Conservation (phyloP, 1,140 invertebrate genomes). For the Aphelenchoides fujianensis region DNA sequence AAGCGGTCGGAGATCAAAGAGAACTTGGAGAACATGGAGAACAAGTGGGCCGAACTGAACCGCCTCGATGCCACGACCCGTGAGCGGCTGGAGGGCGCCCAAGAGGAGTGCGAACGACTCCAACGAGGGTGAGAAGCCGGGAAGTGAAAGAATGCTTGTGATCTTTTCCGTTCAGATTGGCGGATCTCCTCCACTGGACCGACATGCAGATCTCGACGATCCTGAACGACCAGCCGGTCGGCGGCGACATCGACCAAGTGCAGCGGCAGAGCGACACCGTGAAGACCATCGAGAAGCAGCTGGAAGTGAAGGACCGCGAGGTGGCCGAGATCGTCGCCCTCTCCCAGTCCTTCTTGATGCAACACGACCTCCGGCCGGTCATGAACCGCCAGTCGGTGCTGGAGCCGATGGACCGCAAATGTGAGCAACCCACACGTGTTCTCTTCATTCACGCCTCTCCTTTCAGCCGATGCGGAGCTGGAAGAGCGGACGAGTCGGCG, state of each 20-base stretch:
- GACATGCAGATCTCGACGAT: slow-evolving; percentile 48
- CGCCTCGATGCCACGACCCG: slow-evolving; percentile 38
- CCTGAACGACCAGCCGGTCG: slow-evolving; percentile 48
- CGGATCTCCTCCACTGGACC: slow-evolving; percentile 52
- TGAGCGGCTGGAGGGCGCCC: slow-evolving; percentile 55
- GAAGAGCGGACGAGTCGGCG: slow-evolving; percentile 57
- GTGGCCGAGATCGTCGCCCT: slow-evolving; percentile 49
- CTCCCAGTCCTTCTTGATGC: slow-evolving; percentile 57
- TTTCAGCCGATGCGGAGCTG: slow-evolving; percentile 37
- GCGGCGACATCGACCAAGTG: slow-evolving; percentile 47
- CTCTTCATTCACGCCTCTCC: not conserved
- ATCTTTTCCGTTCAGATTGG: slow-evolving; percentile 28
- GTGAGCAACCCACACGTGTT: slow-evolving; percentile 10
- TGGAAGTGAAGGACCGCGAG: slow-evolving; percentile 47
- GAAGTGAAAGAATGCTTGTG: slow-evolving; percentile 18
- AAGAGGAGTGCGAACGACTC: slow-evolving; percentile 59
- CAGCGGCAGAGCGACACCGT: slow-evolving; percentile 50
- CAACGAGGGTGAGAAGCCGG: no score
- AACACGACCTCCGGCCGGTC: slow-evolving; percentile 56
- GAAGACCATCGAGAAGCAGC: slow-evolving; percentile 49
- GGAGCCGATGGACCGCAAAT: slow-evolving; percentile 18
- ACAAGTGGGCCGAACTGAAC: slow-evolving; percentile 40
- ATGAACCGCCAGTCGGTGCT: slow-evolving; percentile 46
- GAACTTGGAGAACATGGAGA: slow-evolving; percentile 41
- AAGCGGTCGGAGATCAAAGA: slow-evolving; percentile 40